Percentiles rank a stretch among this genome's conserved stretches.
Conservation (phyloP, 1,140 invertebrate species). For the Pectinophora gossypiella region DNA sequence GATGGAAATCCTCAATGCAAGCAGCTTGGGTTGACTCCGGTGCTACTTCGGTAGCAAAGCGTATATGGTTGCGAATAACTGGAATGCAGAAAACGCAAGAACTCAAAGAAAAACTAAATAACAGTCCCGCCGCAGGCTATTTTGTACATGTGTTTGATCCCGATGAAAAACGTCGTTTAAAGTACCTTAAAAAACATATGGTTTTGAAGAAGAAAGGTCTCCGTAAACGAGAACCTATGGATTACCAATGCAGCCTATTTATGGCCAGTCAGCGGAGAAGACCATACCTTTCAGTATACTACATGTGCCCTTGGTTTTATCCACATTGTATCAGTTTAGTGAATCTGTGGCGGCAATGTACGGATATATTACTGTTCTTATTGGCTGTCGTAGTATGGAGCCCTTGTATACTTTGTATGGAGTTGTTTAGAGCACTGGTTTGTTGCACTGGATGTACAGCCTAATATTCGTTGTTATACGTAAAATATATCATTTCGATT, state of each 20-base stretch:
- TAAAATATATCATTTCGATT: constrained; percentile 2
- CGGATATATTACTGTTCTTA: not conserved
- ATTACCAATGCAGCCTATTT: not conserved
- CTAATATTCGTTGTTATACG: no score
- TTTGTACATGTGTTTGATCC: no score
- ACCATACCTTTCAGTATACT: not conserved
- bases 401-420: not conserved
- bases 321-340: not conserved
- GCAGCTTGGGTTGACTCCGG: no score
- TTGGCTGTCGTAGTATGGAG: not conserved
- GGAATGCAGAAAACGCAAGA: no score
- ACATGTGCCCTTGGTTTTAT: not conserved
- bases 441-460: not conserved
- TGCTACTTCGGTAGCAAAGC: no score
- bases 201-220: no score
- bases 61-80: no score
- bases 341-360: not conserved
- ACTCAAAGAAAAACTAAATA: no score
- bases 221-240: not conserved
- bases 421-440: not conserved
- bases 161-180: no score
- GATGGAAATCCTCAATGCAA: no score
- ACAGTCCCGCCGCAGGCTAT: no score
- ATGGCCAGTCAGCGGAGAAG: not conserved
- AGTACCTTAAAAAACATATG: no score